Conservation (phyloP, 2,888 invertebrate species). For the Fragum whitleyi region DNA sequence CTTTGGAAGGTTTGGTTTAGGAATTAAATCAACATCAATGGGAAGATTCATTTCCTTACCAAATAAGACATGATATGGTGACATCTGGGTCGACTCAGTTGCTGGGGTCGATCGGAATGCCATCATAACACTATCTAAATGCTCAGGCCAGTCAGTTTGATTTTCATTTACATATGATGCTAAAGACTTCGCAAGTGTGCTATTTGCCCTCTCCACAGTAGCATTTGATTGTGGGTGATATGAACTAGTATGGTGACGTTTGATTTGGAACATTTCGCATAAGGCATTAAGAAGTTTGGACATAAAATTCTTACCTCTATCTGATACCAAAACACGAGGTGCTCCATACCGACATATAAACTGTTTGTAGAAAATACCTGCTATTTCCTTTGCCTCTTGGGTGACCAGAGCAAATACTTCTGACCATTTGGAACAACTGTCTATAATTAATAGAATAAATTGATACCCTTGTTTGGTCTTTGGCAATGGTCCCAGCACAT, state of each 20-base stretch:
- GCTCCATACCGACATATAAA: constrained; percentile 57
- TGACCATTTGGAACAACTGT: constrained; percentile 54
- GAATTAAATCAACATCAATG: constrained; percentile 34
- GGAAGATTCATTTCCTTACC: constrained; percentile 30
- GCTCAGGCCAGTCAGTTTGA: constrained; percentile 47
- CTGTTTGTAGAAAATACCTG: constrained; percentile 49
- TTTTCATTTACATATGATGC: constrained; percentile 45
- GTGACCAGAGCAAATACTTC: constrained; percentile 61
- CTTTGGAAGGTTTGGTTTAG: constrained; percentile 31
- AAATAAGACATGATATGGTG: constrained; percentile 26
- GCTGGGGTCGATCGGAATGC: constrained; percentile 33
- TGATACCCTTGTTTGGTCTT: constrained; percentile 32
- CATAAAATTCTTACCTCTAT: constrained; percentile 56
- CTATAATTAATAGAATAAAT: constrained; percentile 48
- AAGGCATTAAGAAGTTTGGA: constrained; percentile 55
- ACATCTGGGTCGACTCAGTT: not conserved
- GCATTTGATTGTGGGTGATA: constrained; percentile 60
- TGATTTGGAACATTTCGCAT: constrained; percentile 58
- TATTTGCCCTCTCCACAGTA: constrained; percentile 42
- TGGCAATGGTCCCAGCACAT: constrained; percentile 43
- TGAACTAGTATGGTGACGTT: constrained; percentile 43
- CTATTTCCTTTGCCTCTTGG: constrained; percentile 54
- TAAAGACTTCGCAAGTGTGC: constrained; percentile 43
- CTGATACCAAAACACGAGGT: constrained; percentile 44
- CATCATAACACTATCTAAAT: constrained; percentile 55